phyloP scores from a whole-genome alignment of 2,113 vertebrate genomes.

The Cephalopholis sonnerati region DNA sequence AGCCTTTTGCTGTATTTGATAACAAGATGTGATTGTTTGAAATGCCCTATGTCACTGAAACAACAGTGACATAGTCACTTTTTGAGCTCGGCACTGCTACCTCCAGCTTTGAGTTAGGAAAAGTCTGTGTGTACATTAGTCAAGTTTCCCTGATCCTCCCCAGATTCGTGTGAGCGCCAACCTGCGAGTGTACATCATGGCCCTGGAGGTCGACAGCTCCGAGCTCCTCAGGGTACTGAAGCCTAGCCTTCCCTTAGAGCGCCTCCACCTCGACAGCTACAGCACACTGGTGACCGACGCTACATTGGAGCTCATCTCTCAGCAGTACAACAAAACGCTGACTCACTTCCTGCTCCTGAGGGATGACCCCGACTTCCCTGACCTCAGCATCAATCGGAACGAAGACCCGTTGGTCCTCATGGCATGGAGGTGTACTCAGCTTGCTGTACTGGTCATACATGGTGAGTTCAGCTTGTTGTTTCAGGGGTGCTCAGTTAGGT shows the following conservation, averaged over 20 bases:
- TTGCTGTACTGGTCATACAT: constrained; percentile 90
- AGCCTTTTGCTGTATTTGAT: neutral
- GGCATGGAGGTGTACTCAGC: constrained; percentile 96
- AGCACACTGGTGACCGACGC: constrained; percentile 92
- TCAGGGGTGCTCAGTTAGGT: neutral
- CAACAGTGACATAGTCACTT: neutral
- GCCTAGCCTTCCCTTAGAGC: constrained; percentile 96
- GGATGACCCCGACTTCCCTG: constrained; percentile 94
- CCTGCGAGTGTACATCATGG: constrained; percentile 97
- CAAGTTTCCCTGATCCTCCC: neutral
- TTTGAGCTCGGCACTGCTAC: neutral
- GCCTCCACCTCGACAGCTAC: constrained; percentile 98
- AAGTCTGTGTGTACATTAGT: neutral
- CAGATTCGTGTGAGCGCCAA: constrained; percentile 90
- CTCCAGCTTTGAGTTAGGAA: neutral
- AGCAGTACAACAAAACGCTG: constrained; percentile 98
- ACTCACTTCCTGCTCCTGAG: constrained; percentile 97
- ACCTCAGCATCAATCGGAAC: constrained; percentile 95
- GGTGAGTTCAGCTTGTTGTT: constrained; percentile 60
- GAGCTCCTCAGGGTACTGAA: constrained; percentile 96
- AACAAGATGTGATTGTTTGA: neutral
- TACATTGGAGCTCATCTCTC: constrained; percentile 95
- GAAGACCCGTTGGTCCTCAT: constrained; percentile 97
- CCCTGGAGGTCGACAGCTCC: constrained; percentile 93
- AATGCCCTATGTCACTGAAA: neutral